Base-by-base conservation (phyloP, 2,888 invertebrate genomes). In the Monopis laevigella region DNA sequence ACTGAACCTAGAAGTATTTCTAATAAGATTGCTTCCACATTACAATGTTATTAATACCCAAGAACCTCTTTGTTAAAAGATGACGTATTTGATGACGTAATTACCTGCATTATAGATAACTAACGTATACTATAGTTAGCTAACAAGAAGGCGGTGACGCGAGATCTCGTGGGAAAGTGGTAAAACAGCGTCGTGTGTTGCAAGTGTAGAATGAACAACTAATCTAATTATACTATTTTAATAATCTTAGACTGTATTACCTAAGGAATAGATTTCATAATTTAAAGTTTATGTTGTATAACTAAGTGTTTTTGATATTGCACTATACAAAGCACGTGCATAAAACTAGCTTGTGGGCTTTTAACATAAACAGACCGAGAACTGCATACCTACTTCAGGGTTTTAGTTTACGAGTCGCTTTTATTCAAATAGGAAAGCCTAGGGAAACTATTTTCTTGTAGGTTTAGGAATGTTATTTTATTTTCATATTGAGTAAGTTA, bases 141-240 rank as follows among this genome's bases (percentile, higher is more conserved):
- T 13, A 38, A 39, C 24, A 24, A 36, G 39, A 13, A 27, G 39
- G 39, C 39, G 39, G 39, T 17, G 39, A 39, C 39, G 39, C 16
- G 34, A 39, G 39, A 39, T 14, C 26, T 39, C 39, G 39, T 39
- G 39, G 39, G 39, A 39, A 39, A 39, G 39, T 39, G 39, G 27
- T 27, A 24, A 12, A 26, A 27, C 39, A 16, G 16, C 27, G 39
- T 12, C 16, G 14, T n/a, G 16, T 26, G 24, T 16, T 26, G 24
- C 24, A 32, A 32, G 32, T 32, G 32, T 32, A 32, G 8, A 17
- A 12, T 32, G n/a, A 32, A 32, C 32, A 14, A 32, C 32, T 17
- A 14, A 32, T 17, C 3, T 17, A 2, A 2, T 17, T 32, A 32
- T 17, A 14, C 17, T 17, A 29, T 6, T 3, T 32, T 32, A 17